These are phyloP conservation scores for Acomys russatus DNA, from an alignment of 2,797 vertebrate genomes.

Conservation along the genomic window DNA sequence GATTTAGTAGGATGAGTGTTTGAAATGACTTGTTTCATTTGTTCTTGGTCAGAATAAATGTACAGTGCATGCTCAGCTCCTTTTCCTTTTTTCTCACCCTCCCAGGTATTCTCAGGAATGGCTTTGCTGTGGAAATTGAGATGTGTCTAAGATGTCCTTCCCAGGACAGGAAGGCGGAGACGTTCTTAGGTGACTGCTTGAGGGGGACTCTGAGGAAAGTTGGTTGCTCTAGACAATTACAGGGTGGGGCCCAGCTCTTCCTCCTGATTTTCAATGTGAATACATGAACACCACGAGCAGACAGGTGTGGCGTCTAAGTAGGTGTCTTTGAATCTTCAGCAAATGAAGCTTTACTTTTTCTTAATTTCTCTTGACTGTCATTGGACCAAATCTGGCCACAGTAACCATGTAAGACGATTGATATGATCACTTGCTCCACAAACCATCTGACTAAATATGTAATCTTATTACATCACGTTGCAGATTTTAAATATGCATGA, in stretches of 20 bases:
- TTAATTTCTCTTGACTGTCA: slow-evolving; percentile 5
- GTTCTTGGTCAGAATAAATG: slow-evolving; percentile 53
- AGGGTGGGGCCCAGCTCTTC: not conserved
- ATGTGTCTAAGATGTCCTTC: not conserved
- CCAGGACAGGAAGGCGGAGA: slow-evolving; percentile 23
- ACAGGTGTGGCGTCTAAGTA: not conserved
- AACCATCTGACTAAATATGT: not conserved
- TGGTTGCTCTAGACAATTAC: not conserved
- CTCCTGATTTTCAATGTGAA: not conserved
- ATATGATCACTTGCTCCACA: not conserved
- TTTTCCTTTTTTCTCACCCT: not conserved
- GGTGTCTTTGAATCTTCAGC: slow-evolving; percentile 25
- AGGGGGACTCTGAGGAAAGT: slow-evolving; percentile 9
- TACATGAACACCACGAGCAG: not conserved
- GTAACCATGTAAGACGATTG: not conserved
- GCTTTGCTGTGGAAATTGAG: slow-evolving; percentile 16
- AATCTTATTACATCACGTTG: not conserved
- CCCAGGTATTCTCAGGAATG: slow-evolving; percentile 9
- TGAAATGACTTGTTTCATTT: not conserved
- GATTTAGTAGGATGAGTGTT: slow-evolving; percentile 47
- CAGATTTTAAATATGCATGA: not conserved
- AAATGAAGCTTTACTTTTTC: slow-evolving; percentile 1
- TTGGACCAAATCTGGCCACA: not conserved
- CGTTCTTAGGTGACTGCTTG: slow-evolving; percentile 38
- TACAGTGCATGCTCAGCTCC: not conserved